A percentile compares a stretch with the other conserved stretches of the same genome.
These are phyloP conservation scores for Drosophila borborema DNA, from an alignment of 2,888 invertebrate genomes.

Conservation along the genomic window DNA sequence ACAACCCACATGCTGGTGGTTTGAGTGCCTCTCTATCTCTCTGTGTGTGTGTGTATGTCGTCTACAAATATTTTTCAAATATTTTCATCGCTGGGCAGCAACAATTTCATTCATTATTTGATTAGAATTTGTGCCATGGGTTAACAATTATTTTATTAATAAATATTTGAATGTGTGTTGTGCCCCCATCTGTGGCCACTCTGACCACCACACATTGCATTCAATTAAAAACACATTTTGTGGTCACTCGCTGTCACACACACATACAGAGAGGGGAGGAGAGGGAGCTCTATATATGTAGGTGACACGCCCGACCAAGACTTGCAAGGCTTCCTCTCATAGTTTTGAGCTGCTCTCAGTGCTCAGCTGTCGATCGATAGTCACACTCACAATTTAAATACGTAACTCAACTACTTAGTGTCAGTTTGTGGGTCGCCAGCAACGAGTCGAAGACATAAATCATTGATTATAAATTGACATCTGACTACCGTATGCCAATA, in stretches of 20 bases:
- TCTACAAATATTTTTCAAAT: slow-evolving; percentile 71
- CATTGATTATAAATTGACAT: slow-evolving; percentile 31
- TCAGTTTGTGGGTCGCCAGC: slow-evolving; percentile 47
- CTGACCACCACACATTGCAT: slow-evolving; percentile 61
- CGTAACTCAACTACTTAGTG: slow-evolving; percentile 46
- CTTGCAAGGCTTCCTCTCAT: slow-evolving; percentile 43
- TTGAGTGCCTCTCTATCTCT: slow-evolving; percentile 3
- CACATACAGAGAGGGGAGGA: background rate
- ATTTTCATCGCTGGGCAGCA: slow-evolving; percentile 59
- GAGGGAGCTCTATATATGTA: background rate
- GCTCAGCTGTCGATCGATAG: slow-evolving; percentile 41
- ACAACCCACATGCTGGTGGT: slow-evolving; percentile 57
- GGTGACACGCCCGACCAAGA: slow-evolving; percentile 23
- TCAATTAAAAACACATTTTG: slow-evolving; percentile 79
- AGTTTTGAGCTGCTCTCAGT: background rate
- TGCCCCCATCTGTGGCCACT: slow-evolving; percentile 67
- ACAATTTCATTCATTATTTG: slow-evolving; percentile 60
- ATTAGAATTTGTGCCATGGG: slow-evolving; percentile 59
- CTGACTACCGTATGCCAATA: background rate
- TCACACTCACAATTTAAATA: slow-evolving; percentile 31
- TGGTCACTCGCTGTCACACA: slow-evolving; percentile 66
- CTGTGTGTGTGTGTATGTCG: slow-evolving; percentile 40
- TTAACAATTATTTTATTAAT: slow-evolving; percentile 77
- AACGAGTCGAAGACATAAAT: slow-evolving; percentile 39
- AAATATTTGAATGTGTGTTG: slow-evolving; percentile 70